phyloP scores from a whole-genome alignment of 2,888 invertebrate genomes.

The Galerucella pusilla region DNA sequence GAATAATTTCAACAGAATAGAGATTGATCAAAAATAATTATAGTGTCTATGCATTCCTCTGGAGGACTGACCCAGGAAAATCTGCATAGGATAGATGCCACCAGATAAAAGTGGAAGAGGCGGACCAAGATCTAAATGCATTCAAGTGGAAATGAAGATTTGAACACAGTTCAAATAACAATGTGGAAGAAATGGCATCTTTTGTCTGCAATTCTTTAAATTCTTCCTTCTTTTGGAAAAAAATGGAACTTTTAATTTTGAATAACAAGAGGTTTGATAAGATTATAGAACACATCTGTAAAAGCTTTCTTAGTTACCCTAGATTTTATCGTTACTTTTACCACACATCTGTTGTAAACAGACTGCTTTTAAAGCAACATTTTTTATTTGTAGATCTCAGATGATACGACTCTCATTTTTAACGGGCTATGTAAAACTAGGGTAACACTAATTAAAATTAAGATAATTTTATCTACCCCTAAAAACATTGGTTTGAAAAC shows the following conservation, averaged over 20 bases:
- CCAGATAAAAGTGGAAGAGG: too few species aligned
- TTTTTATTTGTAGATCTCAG: constrained; percentile 21
- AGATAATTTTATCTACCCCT: constrained; percentile 21
- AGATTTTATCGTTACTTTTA: not conserved
- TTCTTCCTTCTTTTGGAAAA: too few species aligned
- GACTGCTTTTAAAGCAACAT: not conserved
- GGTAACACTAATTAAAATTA: constrained; percentile 12
- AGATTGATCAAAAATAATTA: too few species aligned
- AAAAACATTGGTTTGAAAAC: constrained; percentile 1
- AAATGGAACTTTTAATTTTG: not conserved
- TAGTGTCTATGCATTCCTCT: too few species aligned
- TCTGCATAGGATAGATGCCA: too few species aligned
- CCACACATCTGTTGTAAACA: not conserved
- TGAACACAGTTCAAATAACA: too few species aligned
- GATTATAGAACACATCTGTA: not conserved
- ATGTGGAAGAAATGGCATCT: too few species aligned
- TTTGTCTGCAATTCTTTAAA: too few species aligned
- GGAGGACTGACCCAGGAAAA: too few species aligned
- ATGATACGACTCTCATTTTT: constrained; percentile 16
- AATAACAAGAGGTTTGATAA: not conserved
- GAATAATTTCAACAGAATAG: too few species aligned
- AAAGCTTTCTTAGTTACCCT: not conserved
- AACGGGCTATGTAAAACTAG: constrained; percentile 4
- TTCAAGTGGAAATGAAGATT: too few species aligned
- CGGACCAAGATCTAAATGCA: too few species aligned